Conservation (phyloP, 2,113 vertebrate genomes). For the Nesogale talazaci region DNA sequence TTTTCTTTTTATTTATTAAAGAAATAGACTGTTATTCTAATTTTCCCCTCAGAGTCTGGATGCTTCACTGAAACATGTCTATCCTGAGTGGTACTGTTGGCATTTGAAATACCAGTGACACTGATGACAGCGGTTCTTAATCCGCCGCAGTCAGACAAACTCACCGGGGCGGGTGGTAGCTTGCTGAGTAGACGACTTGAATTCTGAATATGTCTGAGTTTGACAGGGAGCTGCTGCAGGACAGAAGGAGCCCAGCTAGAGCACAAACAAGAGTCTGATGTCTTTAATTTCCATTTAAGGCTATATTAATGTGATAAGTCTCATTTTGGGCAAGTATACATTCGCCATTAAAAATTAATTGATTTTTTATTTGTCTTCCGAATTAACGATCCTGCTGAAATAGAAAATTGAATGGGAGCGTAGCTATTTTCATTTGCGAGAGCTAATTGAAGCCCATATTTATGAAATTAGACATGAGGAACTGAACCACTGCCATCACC, state of each 20-base stretch:
- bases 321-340: conserved; percentile 67
- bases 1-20: too few relatives aligned
- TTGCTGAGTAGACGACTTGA: neutral
- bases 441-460: conserved; percentile 69
- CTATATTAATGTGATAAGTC: conserved; percentile 37
- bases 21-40: too few relatives aligned
- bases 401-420: conserved; percentile 69
- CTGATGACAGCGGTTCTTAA: too few relatives aligned
- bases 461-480: conserved; percentile 72
- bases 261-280: neutral
- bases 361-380: conserved; percentile 75
- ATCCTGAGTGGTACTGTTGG: too few relatives aligned
- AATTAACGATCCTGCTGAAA: conserved; percentile 72
- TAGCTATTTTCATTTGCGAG: conserved; percentile 65
- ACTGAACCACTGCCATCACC: conserved; percentile 18
- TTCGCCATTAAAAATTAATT: conserved; percentile 75
- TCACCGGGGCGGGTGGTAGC: too few relatives aligned
- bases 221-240: neutral
- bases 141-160: too few relatives aligned
- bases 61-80: too few relatives aligned
- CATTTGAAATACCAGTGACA: too few relatives aligned
- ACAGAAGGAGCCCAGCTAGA: neutral
- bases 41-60: too few relatives aligned
- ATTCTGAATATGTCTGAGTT: neutral
- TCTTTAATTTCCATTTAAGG: conserved; percentile 48